Evolutionary conservation across 2,113 vertebrate genomes (phyloP), one percentile per base, ranked within the genome.

Genomic region (Tringa solitaria): DNA sequence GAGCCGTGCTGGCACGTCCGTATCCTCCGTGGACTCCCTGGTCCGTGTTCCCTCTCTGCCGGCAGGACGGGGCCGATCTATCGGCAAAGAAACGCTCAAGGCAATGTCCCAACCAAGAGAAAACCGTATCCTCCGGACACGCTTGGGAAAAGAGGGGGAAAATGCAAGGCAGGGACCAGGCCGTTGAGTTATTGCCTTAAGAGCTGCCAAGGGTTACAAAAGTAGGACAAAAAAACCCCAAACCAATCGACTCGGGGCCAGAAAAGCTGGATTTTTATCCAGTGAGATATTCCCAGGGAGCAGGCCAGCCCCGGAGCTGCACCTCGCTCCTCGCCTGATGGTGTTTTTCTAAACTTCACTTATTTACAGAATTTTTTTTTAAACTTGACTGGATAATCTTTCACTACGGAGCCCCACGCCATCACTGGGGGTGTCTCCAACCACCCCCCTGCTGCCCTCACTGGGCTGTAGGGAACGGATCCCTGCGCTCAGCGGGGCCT

Each of bases 1-100:
- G 56, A 78, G 37, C 56, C 1, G 0, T 4, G 9, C 35, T 20
- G 2, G 0, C 9, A 13, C 4, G 4, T 28, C 35, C 27, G 4
- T 2, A 13, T 27, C 28, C 56, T 51, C 30, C 12, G 20, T 0
- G 18, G 35, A 27, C 22, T 8, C 6, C 1, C 13, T 2, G 9
- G 48, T 16, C 60, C 10, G 0, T 4, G 5, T 7, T 10, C 14
- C 8, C 5, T 32, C 83, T 33, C 46, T 2, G 2, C 27, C 11
- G 0, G 5, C 26, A 10, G 5, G 5, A 7, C 4, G 26, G 3
- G 32, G 60, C 33, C 5, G 27, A 46, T 50, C 67, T 43, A 16
- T 4, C 5, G 2, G 54, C 61, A 80, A 39, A 39, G 68, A 69
- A 39, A 39, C 10, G 2, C 10, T 9, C 24, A 21, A 56, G 76